Base-by-base conservation (phyloP, 2,888 invertebrate species). In the Ectemnius cavifrons region DNA sequence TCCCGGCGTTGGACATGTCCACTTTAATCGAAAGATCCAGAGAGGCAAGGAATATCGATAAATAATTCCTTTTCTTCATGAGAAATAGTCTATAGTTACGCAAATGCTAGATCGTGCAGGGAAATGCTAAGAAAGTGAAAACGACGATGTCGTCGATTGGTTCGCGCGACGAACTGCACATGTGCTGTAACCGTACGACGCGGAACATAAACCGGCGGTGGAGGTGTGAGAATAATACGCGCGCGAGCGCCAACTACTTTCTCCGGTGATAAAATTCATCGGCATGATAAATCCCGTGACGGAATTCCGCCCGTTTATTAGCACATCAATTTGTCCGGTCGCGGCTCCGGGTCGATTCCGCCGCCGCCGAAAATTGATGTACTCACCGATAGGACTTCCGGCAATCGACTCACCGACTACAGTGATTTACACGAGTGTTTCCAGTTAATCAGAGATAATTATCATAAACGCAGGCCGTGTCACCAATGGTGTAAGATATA, bases 211-310 rank as follows among this genome's bases (percentile, higher is more conserved):
- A 27, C 58, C 27, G 14, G 37, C 52, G 16, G 59, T 20, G 18
- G 23, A 18, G 59, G 37, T 52, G 49, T 62, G 45, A 63, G 61
- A 67, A 67, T 68, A 47, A 67, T 70, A 63, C 70, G 37, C 63
- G 57, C 67, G 23, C 57, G 18, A 68, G 56, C 46, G 46, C 52
- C 56, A 52, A 67, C 28, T 67, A 66, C 75, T 73, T 76, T 76
- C 76, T 65, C 76, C 57, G 28, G 47, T 52, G 45, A 69, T 69
- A 75, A 69, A 66, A 73, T 64, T 56, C 63, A 69, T 63, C 56
- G 63, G 28, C 58, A 46, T 56, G 63, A 69, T 63, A 63, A 73
- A 73, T 63, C 64, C 56, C 59, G n/a, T 6, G 20, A 14, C 23
- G 47, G 37, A 27, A 67, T 67, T 63, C 69, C 59, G 8, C 49